Percentiles rank a stretch among this genome's conserved stretches.
phyloP scores from a whole-genome alignment of 2,113 vertebrate genomes.

The Corvus hawaiiensis region DNA sequence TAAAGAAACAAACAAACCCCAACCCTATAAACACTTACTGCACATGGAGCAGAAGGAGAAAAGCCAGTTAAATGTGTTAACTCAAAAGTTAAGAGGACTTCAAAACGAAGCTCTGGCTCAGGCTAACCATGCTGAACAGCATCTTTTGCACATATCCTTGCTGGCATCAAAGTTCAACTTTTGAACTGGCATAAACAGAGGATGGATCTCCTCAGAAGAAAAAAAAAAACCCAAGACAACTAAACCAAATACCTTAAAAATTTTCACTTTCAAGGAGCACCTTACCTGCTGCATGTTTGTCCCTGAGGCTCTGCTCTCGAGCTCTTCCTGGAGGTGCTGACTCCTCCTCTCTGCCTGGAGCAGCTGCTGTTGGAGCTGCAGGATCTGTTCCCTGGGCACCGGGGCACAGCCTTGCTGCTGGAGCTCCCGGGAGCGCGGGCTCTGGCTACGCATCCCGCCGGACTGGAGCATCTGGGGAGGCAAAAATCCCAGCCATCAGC shows the following conservation, averaged over 20 bases:
- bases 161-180: not conserved
- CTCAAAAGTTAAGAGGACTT: not conserved
- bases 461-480: conserved; percentile 64
- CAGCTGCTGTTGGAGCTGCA: conserved; percentile 78
- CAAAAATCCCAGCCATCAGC: not conserved
- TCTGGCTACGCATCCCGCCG: conserved; percentile 67
- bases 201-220: not conserved
- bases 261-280: rapidly evolving
- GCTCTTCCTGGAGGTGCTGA: conserved; percentile 77
- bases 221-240: not conserved
- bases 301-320: conserved; percentile 69
- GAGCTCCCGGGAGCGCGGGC: conserved; percentile 48
- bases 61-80: not conserved
- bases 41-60: not conserved
- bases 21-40: not conserved
- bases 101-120: not conserved
- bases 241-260: not conserved
- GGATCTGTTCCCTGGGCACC: conserved; percentile 82
- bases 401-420: conserved; percentile 71
- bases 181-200: conserved; percentile 60
- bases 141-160: not conserved
- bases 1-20: not conserved
- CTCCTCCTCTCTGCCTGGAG: conserved; percentile 75
- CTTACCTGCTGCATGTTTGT: conserved; percentile 82
- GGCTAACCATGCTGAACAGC: not conserved